Base-by-base conservation (phyloP, 2,113 vertebrate species). In the Cricetomys ansorgei region DNA sequence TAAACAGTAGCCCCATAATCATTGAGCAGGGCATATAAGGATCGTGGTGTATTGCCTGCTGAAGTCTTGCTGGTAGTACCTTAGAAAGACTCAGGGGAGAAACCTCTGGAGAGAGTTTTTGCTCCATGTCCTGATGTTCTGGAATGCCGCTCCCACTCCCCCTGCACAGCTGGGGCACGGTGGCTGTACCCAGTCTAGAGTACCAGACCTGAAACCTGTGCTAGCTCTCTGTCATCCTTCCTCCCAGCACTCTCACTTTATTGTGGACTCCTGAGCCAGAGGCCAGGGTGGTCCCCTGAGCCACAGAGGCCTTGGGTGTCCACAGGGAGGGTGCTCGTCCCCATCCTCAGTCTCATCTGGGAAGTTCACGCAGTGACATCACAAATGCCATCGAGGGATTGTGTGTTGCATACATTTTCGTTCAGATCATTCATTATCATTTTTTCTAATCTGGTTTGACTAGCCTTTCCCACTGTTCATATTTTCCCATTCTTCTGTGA, bases 401-500 rank as follows among this genome's bases (percentile, higher is more conserved):
- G 84, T 65, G 57, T 89, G 75, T 55, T 81, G 19, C 29, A 0
- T 57, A 11, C 40, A 6, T 91, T 94, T 96, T 88, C 92, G 40
- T 81, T 89, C 92, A n/a, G 19, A 12, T 5, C 89, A 48, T 87
- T 70, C 76, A n/a, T 87, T 27, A 70, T 69, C 92, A 84, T 85
- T 72, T 48, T 62, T 89, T 25, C n/a, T 91, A 19, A 43, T 85
- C 64, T 91, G 21, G 94, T 76, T 90, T 96, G 65, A 85, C 72
- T 70, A 64, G 57, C 43, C 55, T 96, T 5, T 59, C 76, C 65
- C 50, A 40, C 83, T 89, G 48, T 53, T 79, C 43, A 86, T 7
- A 34, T 65, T 91, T 94, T 95, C 81, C 70, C 31, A 53, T 95
- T 80, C 40, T 85, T 88, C 88, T 79, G 55, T 81, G 43, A 77